Conservation (phyloP, 2,888 invertebrate species). For the Sinodicranocentrus sp. region DNA sequence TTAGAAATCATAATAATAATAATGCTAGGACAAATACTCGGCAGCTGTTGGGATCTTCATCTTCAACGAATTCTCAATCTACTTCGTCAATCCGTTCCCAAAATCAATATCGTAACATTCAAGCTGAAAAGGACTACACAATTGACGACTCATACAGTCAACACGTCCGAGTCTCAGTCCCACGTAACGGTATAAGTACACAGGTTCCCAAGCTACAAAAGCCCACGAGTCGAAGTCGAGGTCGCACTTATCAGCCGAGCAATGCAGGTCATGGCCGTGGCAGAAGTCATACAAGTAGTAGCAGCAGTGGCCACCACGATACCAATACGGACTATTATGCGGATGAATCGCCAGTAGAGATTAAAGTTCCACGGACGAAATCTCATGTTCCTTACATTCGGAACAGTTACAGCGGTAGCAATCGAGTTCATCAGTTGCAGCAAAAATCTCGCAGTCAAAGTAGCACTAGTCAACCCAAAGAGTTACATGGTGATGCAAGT, state of each 20-base stretch:
- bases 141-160: slow-evolving; percentile 56
- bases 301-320: neutral
- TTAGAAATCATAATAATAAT: neutral
- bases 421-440: neutral
- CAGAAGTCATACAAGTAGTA: slow-evolving; percentile 19
- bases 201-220: slow-evolving; percentile 38
- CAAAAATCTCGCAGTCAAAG: neutral
- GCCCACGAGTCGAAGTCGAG: slow-evolving; percentile 4
- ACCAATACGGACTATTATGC: slow-evolving; percentile 35
- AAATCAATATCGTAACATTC: slow-evolving; percentile 8
- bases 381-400: slow-evolving; percentile 14
- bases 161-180: slow-evolving; percentile 48
- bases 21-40: slow-evolving; percentile 5
- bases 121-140: slow-evolving; percentile 36
- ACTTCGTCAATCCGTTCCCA: neutral
- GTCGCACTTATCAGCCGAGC: slow-evolving; percentile 3
- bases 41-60: neutral
- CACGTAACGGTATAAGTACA: slow-evolving; percentile 23
- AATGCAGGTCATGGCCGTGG: slow-evolving; percentile 34
- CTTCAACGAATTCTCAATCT: neutral
- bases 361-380: slow-evolving; percentile 43
- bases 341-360: slow-evolving; percentile 43
- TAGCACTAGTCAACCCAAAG: slow-evolving; percentile 39
- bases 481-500: slow-evolving; percentile 14
- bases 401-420: slow-evolving; percentile 26